Base-by-base conservation (phyloP, 2,888 invertebrate genomes). In the Myopa tessellatipennis region DNA sequence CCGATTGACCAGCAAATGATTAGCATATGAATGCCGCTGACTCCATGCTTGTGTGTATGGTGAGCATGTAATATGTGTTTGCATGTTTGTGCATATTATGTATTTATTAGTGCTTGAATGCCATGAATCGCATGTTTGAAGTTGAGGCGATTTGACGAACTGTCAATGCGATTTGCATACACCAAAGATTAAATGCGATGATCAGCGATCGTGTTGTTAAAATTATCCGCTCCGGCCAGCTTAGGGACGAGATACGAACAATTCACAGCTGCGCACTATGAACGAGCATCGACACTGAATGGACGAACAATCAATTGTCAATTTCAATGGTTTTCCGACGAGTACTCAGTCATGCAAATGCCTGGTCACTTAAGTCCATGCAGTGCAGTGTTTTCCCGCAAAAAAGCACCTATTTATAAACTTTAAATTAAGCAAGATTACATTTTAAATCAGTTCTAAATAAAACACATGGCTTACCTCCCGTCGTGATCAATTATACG, bases 81-180 rank as follows among this genome's bases (percentile, higher is more conserved):
- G 26, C 61, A 85, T 85, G 85, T 85, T 85, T 85, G 84, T 12
- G n/a, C 73, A 7, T 45, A 61, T 45, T 52, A 50, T 45, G 69
- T 45, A 45, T 69, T 50, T 50, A 36, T 70, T 70, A 55, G 70
- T 36, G 70, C 12, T 55, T 55, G 70, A 70, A 70, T 70, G 74
- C 58, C 58, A 38, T 76, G 76, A 45, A 36, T 76, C 60, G 55
- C 69, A 69, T 70, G 58, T 58, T 60, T 60, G 61, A 61, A 63
- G 68, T 60, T 40, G 68, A 70, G 58, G 63, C 45, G 61, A 76
- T 58, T 70, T 76, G 71, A 76, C 70, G 71, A 60, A 76, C 70
- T 76, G 76, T 63, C 76, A 68, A 69, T 45, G 55, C 34, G 55
- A 69, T 76, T 61, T 34, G 58, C 76, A 76, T 76, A 60, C 74